These are phyloP conservation scores for Gallirallus australis DNA, from an alignment of 2,797 vertebrate genomes.

Conservation along the genomic window DNA sequence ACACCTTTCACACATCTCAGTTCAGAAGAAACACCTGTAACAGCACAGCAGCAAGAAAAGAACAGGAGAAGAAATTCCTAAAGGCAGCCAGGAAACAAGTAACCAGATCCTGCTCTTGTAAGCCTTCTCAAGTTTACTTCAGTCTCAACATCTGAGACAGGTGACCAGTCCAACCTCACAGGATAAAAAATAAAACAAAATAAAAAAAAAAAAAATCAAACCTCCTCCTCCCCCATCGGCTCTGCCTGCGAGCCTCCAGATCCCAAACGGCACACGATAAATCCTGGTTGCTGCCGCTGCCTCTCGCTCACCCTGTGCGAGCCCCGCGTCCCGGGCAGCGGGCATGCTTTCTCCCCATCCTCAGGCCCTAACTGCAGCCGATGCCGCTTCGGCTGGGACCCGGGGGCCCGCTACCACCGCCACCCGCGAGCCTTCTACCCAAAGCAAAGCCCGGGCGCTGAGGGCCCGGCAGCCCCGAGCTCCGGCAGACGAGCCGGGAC, in stretches of 20 bases:
- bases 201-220: background rate
- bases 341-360: background rate
- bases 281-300: background rate
- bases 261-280: background rate
- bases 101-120: background rate
- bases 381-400: background rate
- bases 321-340: background rate
- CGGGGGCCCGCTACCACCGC: background rate
- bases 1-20: background rate
- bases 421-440: background rate
- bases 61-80: background rate
- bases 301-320: background rate
- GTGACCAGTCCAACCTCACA: background rate
- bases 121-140: background rate
- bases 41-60: background rate
- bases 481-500: background rate
- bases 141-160: background rate
- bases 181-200: accelerated
- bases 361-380: background rate
- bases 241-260: background rate
- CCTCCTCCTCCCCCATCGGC: background rate
- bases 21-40: constrained; percentile 34
- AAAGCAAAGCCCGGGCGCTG: background rate
- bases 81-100: background rate
- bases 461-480: background rate